Conservation (phyloP, 2,797 vertebrate genomes). For the Sorex maritimensis region DNA sequence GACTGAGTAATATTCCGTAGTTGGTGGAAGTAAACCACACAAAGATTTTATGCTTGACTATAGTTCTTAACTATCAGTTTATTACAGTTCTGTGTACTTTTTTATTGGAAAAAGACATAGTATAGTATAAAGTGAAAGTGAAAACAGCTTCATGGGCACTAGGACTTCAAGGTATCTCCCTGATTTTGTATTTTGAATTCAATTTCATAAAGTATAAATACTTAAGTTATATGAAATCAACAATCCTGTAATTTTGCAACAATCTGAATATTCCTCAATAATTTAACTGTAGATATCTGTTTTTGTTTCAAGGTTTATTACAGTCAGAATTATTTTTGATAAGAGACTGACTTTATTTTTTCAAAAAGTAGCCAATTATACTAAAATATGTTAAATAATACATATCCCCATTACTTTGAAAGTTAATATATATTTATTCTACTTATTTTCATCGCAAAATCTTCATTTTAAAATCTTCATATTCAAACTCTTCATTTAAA, state of each 20-base stretch:
- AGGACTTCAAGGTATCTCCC: too few relatives aligned
- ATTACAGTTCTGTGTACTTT: neutral
- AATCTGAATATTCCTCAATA: neutral
- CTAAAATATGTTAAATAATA: too few relatives aligned
- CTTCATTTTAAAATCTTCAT: neutral
- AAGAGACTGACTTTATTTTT: neutral
- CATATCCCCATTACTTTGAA: too few relatives aligned
- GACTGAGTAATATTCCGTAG: accelerated
- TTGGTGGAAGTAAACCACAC: accelerated
- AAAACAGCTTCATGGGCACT: neutral
- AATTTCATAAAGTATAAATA: too few relatives aligned
- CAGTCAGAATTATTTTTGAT: neutral
- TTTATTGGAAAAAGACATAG: neutral
- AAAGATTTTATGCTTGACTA: neutral
- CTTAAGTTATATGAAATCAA: too few relatives aligned
- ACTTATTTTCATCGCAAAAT: neutral
- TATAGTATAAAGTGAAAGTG: neutral
- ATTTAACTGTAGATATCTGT: neutral
- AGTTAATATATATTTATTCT: neutral
- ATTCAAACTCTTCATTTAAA: too few relatives aligned
- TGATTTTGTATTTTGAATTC: neutral
- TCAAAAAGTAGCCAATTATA: too few relatives aligned
- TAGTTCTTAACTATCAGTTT: neutral
- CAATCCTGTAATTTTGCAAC: neutral
- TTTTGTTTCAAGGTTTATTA: slow-evolving; percentile 23